These are phyloP conservation scores for Sinosuthora webbiana DNA, from an alignment of 2,113 vertebrate species.

Conservation along the genomic window DNA sequence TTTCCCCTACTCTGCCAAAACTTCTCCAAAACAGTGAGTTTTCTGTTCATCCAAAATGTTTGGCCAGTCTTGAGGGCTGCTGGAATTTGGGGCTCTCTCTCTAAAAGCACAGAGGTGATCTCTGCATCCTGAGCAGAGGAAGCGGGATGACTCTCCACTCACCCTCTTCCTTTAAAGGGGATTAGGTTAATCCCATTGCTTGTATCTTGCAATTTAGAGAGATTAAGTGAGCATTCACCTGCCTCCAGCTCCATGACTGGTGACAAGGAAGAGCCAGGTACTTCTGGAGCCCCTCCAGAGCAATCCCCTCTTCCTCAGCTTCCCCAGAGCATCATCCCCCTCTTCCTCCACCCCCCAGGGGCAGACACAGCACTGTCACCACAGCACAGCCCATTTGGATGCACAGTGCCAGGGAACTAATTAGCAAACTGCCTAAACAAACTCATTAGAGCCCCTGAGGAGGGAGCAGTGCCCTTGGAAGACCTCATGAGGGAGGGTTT, in stretches of 20 bases:
- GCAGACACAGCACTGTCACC: neutral
- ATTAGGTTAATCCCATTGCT: neutral
- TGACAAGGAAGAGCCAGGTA: neutral
- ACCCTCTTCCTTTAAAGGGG: neutral
- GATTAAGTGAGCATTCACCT: neutral
- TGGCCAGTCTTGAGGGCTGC: neutral
- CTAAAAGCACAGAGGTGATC: neutral
- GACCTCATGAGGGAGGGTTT: neutral
- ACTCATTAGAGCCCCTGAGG: neutral
- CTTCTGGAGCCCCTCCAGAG: neutral
- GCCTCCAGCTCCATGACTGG: neutral
- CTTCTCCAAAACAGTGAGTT: neutral
- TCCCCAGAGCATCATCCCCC: neutral
- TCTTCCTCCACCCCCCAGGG: neutral
- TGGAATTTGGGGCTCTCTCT: neutral
- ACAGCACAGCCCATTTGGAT: neutral
- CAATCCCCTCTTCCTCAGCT: neutral
- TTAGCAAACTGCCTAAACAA: constrained; percentile 4
- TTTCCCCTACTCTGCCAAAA: neutral
- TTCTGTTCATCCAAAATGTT: neutral
- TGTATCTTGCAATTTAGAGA: neutral
- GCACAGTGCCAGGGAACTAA: neutral
- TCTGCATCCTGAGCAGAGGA: fast-evolving
- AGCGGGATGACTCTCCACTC: fast-evolving
- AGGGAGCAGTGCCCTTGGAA: neutral